A percentile compares a stretch with the other conserved stretches of the same genome.
Evolutionary conservation across 2,113 vertebrate species (phyloP).

Genomic region (Drymodes brunneopygia): DNA sequence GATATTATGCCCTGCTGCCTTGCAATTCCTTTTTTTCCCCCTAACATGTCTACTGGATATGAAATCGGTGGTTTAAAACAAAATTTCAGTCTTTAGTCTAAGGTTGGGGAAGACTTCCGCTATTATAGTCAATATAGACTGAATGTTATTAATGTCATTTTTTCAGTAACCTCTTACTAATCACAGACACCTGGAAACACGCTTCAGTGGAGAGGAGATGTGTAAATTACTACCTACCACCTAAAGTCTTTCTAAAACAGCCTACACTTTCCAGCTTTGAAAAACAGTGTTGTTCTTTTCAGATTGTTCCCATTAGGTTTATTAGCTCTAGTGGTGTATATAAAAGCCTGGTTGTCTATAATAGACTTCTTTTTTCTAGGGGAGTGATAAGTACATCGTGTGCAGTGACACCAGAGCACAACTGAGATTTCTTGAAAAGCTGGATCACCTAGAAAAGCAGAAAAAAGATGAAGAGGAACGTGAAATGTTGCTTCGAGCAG

Average conservation of each 20-base stretch:
- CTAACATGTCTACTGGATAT: not conserved
- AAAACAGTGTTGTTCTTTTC: not conserved
- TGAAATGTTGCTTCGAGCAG: conserved; percentile 82
- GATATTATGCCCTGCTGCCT: not conserved
- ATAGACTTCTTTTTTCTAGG: conserved; percentile 64
- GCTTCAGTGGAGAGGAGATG: not conserved
- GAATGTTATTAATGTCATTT: not conserved
- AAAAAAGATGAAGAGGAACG: conserved; percentile 84
- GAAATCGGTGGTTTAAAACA: not conserved
- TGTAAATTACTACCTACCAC: not conserved
- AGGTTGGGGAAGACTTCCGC: not conserved
- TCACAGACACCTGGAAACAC: not conserved
- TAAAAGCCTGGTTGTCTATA: not conserved
- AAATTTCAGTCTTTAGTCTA: not conserved
- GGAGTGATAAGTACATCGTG: conserved; percentile 72
- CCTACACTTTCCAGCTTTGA: not conserved
- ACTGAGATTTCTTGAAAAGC: conserved; percentile 88
- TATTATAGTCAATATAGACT: not conserved
- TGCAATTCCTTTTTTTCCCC: not conserved
- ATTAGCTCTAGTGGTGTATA: not conserved
- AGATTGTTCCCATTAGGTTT: not conserved
- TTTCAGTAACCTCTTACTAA: not conserved
- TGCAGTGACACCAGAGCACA: conserved; percentile 85
- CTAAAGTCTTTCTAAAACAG: not conserved
- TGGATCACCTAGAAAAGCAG: conserved; percentile 85